Evolutionary conservation across 2,888 invertebrate genomes (phyloP).

Genomic region (Phyllotreta cruciferae): DNA sequence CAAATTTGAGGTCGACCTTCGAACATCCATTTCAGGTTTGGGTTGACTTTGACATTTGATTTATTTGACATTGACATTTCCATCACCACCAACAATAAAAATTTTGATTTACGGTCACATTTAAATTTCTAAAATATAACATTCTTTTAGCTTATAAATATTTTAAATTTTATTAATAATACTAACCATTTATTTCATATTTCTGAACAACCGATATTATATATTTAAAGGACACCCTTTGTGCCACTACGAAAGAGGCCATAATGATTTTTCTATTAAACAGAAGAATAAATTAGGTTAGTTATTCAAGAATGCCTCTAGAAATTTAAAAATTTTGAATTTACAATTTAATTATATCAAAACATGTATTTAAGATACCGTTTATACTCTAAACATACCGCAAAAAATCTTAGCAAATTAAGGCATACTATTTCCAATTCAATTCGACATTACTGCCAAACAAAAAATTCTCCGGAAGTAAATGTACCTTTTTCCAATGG

Average conservation of each 20-base stretch:
- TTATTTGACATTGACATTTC: conserved; percentile 3
- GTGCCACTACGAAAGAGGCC: too few relatives aligned
- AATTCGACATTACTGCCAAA: conserved; percentile 13
- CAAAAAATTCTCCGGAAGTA: conserved; percentile 53
- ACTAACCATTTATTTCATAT: too few relatives aligned
- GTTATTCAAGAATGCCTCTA: background rate
- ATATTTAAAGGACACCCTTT: too few relatives aligned
- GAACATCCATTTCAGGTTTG: conserved; percentile 46
- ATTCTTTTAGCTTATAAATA: too few relatives aligned
- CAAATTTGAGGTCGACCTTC: conserved; percentile 41
- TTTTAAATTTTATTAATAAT: too few relatives aligned
- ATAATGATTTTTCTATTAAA: background rate
- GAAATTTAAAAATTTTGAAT: background rate
- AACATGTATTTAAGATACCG: conserved; percentile 23
- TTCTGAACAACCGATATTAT: too few relatives aligned
- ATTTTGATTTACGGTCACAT: too few relatives aligned
- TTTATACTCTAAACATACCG: conserved; percentile 6
- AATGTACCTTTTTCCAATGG: conserved; percentile 67
- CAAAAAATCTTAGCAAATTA: conserved; percentile 22
- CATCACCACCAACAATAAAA: too few relatives aligned
- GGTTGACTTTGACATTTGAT: conserved; percentile 36
- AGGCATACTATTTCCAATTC: conserved; percentile 6
- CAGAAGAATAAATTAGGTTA: conserved; percentile 11
- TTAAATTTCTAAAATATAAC: too few relatives aligned
- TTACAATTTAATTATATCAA: background rate